phyloP scores from a whole-genome alignment of 2,113 vertebrate genomes.

The Phodopus roborovskii region DNA sequence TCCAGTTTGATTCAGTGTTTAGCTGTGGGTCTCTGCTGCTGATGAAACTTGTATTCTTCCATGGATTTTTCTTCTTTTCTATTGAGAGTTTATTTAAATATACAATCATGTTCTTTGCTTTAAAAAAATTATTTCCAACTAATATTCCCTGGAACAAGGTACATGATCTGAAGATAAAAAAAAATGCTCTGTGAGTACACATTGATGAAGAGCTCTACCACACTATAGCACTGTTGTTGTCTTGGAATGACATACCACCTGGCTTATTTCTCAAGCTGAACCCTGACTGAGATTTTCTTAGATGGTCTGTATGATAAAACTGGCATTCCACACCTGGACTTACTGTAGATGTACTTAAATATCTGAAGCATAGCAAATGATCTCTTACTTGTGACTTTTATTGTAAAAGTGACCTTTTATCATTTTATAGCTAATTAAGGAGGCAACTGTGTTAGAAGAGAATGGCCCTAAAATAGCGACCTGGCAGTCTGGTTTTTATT shows the following conservation, averaged over 20 bases:
- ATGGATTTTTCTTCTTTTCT: background rate
- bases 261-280: background rate
- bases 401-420: constrained; percentile 68
- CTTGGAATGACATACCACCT: background rate
- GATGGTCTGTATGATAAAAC: background rate
- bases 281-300: background rate
- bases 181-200: background rate
- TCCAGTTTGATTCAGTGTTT: no score
- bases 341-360: constrained; percentile 19
- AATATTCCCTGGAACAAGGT: background rate
- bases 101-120: background rate
- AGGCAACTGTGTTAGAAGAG: constrained; percentile 34
- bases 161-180: background rate
- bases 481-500: background rate
- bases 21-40: no score
- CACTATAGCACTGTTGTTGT: background rate
- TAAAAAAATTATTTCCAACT: background rate
- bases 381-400: constrained; percentile 62
- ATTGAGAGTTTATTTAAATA: constrained; percentile 23
- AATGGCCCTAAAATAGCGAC: constrained; percentile 31
- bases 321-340: background rate
- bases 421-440: constrained; percentile 69
- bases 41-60: background rate
- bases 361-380: background rate
- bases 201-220: background rate